A percentile compares a stretch with the other conserved stretches of the same genome.
These are phyloP conservation scores for Macropis europaea DNA, from an alignment of 2,888 invertebrate species.

Conservation along the genomic window DNA sequence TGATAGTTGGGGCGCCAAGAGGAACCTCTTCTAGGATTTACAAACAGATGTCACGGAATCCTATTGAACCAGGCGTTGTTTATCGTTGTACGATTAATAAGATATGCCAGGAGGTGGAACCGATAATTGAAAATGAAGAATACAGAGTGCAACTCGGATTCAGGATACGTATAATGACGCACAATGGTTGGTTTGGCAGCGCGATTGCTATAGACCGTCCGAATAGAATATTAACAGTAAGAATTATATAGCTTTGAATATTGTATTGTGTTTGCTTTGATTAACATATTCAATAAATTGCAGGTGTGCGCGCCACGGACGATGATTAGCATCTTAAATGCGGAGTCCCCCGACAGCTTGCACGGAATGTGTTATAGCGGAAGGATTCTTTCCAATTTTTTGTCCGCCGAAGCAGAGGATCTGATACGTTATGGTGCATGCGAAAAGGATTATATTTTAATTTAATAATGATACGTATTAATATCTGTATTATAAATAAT, in stretches of 20 bases:
- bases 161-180: constrained; percentile 69
- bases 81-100: constrained; percentile 78
- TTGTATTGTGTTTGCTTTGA: too few relatives aligned
- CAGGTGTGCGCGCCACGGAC: constrained; percentile 71
- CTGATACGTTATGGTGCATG: constrained; percentile 44
- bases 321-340: constrained; percentile 48
- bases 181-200: constrained; percentile 81
- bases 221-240: constrained; percentile 72
- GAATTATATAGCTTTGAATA: not conserved
- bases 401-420: constrained; percentile 45
- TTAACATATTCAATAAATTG: constrained; percentile 2
- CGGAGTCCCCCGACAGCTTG: constrained; percentile 53
- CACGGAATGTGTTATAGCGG: constrained; percentile 71
- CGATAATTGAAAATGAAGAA: constrained; percentile 44
- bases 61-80: constrained; percentile 82
- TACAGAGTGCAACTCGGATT: constrained; percentile 28
- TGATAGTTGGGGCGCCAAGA: constrained; percentile 82
- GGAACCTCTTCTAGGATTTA: constrained; percentile 78
- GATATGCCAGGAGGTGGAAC: constrained; percentile 48
- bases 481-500: not conserved
- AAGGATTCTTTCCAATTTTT: constrained; percentile 15
- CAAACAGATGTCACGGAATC: constrained; percentile 44
- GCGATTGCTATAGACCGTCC: constrained; percentile 80
- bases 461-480: not conserved
- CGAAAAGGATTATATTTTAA: not conserved